phyloP scores from a whole-genome alignment of 2,113 vertebrate genomes.

The Petrocephalus microphthalmus region DNA sequence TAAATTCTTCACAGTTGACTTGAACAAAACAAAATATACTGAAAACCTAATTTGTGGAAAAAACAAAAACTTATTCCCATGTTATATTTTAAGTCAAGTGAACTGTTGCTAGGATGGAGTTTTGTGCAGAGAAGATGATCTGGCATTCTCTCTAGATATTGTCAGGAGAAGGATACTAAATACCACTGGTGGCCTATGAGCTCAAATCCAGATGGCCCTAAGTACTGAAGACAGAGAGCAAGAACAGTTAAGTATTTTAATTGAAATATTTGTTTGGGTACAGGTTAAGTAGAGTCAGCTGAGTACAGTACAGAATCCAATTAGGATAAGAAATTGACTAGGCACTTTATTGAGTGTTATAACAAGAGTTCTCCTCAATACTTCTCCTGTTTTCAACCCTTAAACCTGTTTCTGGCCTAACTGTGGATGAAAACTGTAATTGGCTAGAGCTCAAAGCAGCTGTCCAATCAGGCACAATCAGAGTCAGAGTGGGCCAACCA shows the following conservation, averaged over 20 bases:
- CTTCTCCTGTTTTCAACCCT: background rate
- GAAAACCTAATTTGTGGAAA: background rate
- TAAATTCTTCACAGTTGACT: background rate
- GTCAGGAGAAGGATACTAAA: background rate
- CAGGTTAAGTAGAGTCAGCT: background rate
- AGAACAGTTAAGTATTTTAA: background rate
- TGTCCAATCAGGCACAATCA: conserved; percentile 9
- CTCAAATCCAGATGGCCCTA: background rate
- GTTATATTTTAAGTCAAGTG: background rate
- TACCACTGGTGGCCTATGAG: background rate
- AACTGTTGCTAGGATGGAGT: background rate
- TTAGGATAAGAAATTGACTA: background rate
- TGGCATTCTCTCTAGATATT: background rate
- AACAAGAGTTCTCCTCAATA: background rate
- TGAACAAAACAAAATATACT: background rate
- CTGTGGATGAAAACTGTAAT: background rate
- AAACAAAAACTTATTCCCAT: background rate
- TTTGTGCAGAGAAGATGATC: background rate
- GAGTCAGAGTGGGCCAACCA: background rate
- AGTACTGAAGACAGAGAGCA: background rate
- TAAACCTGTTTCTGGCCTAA: background rate
- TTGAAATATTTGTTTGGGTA: background rate
- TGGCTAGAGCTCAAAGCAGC: conserved; percentile 6
- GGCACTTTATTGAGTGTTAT: background rate
- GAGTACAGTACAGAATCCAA: background rate